Base-by-base conservation (phyloP, 2,888 invertebrate genomes). In the Oasisia sp. region DNA sequence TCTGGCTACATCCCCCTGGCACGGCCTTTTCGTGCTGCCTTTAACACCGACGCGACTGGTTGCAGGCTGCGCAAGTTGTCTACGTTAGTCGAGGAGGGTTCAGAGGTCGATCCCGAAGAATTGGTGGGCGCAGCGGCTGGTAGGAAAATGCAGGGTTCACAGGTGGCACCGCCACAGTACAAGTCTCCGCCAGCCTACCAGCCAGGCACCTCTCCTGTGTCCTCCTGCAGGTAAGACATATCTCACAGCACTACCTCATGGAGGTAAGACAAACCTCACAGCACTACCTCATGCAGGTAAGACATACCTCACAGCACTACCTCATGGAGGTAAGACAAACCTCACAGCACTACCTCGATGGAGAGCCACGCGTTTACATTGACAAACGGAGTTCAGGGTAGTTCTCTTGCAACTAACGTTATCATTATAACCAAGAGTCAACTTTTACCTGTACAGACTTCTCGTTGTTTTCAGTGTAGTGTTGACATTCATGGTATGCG, bases 51-150 rank as follows among this genome's bases (percentile, higher is more conserved):
- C 5, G 7, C 27, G 27, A 74, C 74, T 74, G 74, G 74, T 74
- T 74, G 74, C 74, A 74, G 74, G 74, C 74, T 74, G 14, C 74
- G 74, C 74, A 74, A 74, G 74, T 74, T 74, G 74, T 74, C 74
- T 74, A 74, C 74, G 27, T 74, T 74, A 74, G 74, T 74, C 27
- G 74, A 74, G 74, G 74, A 74, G 74, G 74, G 74, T 19, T 74
- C 74, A 74, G 74, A 74, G 74, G 74, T 74, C 27, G 74, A 74
- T n/a, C 27, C 74, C 3, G 74, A 74, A 74, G 74, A 74, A 14
- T 27, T 74, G 74, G 74, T 74, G 74, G 74, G 27, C n/a, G 27
- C 74, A 74, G 27, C 74, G 19, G 74, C 74, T 74, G 14, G 74
- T 74, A 74, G 74, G n/a, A 74, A 74, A 19, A 74, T 74, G 27